Percentiles rank a stretch among this genome's conserved stretches.
phyloP scores from a whole-genome alignment of 2,797 vertebrate species.

The Otolemur crassicaudatus region DNA sequence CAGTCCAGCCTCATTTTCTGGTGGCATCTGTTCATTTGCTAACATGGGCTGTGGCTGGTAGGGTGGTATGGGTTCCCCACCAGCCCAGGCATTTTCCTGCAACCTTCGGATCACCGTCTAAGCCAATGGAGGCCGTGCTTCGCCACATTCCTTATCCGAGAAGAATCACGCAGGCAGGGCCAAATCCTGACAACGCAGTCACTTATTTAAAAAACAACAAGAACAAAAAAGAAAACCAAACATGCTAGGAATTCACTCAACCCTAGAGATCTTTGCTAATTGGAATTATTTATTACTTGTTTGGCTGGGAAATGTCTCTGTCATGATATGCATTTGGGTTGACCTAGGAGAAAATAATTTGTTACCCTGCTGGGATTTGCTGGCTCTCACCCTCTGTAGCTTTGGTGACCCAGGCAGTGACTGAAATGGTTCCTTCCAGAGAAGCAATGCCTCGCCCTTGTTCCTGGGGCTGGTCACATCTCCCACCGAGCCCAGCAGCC shows the following conservation, averaged over 20 bases:
- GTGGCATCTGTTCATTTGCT: not conserved
- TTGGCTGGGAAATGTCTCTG: not conserved
- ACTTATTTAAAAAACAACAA: constrained; percentile 14
- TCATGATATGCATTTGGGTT: not conserved
- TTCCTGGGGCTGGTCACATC: not conserved
- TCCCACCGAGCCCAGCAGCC: not conserved
- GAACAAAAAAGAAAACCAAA: not conserved
- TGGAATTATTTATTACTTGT: constrained; percentile 41
- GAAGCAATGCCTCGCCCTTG: not conserved
- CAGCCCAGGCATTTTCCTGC: not conserved
- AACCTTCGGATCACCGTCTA: not conserved
- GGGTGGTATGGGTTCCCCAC: not conserved
- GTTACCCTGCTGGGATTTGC: not conserved
- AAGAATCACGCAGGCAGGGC: not conserved
- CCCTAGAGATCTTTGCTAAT: constrained; percentile 22
- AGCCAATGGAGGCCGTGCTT: not conserved
- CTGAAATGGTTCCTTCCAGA: not conserved
- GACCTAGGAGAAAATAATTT: not conserved
- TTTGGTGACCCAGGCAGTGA: not conserved
- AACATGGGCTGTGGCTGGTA: not conserved
- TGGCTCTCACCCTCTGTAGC: not conserved
- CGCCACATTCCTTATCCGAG: not conserved
- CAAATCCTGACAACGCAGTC: constrained; percentile 3
- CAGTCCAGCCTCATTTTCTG: not conserved
- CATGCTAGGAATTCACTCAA: constrained; percentile 46